phyloP scores from a whole-genome alignment of 2,888 invertebrate species.

The Drosophila melanosoma region DNA sequence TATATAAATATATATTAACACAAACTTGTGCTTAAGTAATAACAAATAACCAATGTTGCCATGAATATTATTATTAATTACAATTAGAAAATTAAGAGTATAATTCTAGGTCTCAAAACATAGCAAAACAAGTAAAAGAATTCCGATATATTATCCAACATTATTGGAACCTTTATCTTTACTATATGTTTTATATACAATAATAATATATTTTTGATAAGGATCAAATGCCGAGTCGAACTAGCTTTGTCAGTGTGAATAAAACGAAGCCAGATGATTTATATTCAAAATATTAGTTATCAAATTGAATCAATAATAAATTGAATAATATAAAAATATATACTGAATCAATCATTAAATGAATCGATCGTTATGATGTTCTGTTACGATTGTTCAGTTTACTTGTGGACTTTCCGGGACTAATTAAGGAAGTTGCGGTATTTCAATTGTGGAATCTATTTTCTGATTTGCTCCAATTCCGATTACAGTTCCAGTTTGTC shows the following conservation, averaged over 20 bases:
- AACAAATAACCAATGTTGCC: not conserved
- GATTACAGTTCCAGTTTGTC: not conserved
- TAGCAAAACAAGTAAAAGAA: not conserved
- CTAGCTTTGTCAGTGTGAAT: not conserved
- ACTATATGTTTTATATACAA: rapidly evolving
- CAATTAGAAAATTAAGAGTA: not conserved
- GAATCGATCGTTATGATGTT: not conserved
- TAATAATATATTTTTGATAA: not conserved
- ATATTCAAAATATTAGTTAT: not conserved
- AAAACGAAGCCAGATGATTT: too few species aligned
- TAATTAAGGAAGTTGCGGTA: not conserved
- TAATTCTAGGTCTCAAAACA: not conserved
- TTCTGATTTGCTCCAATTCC: not conserved
- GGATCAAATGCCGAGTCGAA: not conserved
- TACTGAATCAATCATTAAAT: too few species aligned
- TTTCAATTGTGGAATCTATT: not conserved
- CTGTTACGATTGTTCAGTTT: not conserved
- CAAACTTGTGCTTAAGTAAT: not conserved
- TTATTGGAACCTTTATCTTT: not conserved
- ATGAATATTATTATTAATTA: not conserved
- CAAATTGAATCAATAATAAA: too few species aligned
- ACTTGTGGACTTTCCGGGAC: not conserved
- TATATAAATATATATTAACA: not conserved
- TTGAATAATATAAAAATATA: too few species aligned
- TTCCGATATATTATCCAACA: not conserved